phyloP scores from a whole-genome alignment of 2,797 vertebrate species.

The Telmatherina bonti region DNA sequence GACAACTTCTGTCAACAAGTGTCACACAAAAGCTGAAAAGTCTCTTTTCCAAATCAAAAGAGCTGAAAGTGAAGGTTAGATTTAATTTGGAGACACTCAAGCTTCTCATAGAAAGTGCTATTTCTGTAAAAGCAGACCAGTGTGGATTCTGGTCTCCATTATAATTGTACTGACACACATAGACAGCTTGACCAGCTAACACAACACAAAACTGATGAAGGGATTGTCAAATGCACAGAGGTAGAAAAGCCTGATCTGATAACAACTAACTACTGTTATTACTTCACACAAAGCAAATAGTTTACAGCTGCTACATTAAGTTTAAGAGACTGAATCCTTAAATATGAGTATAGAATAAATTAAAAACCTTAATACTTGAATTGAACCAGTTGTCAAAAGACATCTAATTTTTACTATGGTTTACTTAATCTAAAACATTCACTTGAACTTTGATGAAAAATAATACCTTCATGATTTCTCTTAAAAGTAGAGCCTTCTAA shows the following conservation, averaged over 20 bases:
- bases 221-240: not conserved
- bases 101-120: not conserved
- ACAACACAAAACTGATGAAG: not conserved
- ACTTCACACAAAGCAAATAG: constrained; percentile 1
- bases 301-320: not conserved
- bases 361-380: not conserved
- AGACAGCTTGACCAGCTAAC: not conserved
- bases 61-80: not conserved
- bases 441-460: not conserved
- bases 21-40: not conserved
- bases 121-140: not conserved
- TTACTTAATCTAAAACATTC: not conserved
- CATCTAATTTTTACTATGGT: not conserved
- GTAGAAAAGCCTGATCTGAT: too few relatives aligned
- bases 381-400: not conserved
- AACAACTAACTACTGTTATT: not conserved
- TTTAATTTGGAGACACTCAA: not conserved
- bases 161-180: not conserved
- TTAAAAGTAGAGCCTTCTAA: not conserved
- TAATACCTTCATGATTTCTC: not conserved
- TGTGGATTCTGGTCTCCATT: not conserved
- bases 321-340: not conserved
- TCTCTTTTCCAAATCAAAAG: not conserved
- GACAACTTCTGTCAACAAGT: not conserved
- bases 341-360: not conserved